Base-by-base conservation (phyloP, 2,888 invertebrate genomes). In the Belgica antarctica region DNA sequence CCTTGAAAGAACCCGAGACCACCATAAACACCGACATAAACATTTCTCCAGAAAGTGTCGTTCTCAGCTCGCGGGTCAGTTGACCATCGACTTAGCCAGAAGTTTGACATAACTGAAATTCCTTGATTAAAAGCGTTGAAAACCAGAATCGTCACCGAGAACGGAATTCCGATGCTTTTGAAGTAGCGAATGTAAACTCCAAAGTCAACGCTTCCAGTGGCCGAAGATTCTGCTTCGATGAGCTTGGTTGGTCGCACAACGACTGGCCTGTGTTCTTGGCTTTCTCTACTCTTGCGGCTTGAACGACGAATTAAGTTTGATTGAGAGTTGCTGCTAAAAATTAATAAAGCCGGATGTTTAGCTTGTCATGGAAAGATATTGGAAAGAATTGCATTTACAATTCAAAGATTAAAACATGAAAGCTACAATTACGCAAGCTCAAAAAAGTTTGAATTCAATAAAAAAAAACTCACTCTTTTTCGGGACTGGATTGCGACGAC, bases 31-130 rank as follows among this genome's bases (percentile, higher is more conserved):
- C 78, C 77, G 5, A 81, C 74, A 71, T 78, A 77, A 70, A 75
- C 72, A 72, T 78, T 75, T 41, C 76, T 68, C 72, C 83, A 82
- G 1, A 78, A 76, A 1, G 81, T 34, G 1, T 59, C 84, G 12
- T 83, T 81, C 0, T 82, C 84, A 25, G 84, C 84, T 73, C 77
- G 72, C 12, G 81, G 76, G 75, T 92, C 91, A 73, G 86, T 86
- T n/a, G 93, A 88, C 93, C 93, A 93, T 71, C 81, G 77, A 19
- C 90, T 88, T 27, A 94, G 83, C 94, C 94, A 94, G 74, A 92
- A 28, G 59, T 69, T 72, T 52, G 68, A 62, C 3, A 34, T 47
- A 2, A 72, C 63, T 1, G 68, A 57, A 1, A 65, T 28, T 10
- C 25, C 41, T 62, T 71, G 70, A 59, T 66, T 68, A 4, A 63